A percentile compares a stretch with the other conserved stretches of the same genome.
phyloP scores from a whole-genome alignment of 64 coral and sea anemone genomes.

The Exaiptasia diaphana region DNA sequence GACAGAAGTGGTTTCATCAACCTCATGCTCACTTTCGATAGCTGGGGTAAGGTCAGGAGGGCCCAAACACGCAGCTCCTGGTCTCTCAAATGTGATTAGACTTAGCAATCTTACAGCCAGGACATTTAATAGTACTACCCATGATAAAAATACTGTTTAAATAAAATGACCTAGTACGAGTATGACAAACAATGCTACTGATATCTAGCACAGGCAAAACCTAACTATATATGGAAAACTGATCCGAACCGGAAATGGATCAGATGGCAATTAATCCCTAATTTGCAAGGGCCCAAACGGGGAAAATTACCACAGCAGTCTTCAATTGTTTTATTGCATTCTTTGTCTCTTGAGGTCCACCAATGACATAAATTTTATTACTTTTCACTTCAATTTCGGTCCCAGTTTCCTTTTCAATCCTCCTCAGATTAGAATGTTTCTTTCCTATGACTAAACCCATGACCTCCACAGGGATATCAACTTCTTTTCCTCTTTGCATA shows the following conservation, averaged over 20 bases:
- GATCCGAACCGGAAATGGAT: not conserved
- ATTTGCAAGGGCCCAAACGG: no score
- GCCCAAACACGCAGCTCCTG: not conserved
- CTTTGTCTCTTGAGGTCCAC: not conserved
- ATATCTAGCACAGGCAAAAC: not conserved
- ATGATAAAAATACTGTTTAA: not conserved
- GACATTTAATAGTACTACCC: conserved; percentile 32
- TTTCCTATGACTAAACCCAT: not conserved
- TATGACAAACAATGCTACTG: not conserved
- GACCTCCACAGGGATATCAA: not conserved
- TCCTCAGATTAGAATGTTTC: not conserved
- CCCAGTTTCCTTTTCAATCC: not conserved
- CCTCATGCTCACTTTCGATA: no score
- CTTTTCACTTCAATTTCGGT: not conserved
- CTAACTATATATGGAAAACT: not conserved
- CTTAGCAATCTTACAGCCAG: not conserved
- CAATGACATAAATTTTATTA: not conserved
- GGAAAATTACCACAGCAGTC: not conserved
- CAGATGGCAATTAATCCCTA: no score
- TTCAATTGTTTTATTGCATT: not conserved
- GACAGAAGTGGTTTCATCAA: not conserved
- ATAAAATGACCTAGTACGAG: not conserved
- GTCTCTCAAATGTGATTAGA: conserved; percentile 7
- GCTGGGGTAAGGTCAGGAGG: not conserved
- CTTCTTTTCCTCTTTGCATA: no score